Evolutionary conservation across 2,888 invertebrate genomes (phyloP).

Genomic region (Meta bourneti): DNA sequence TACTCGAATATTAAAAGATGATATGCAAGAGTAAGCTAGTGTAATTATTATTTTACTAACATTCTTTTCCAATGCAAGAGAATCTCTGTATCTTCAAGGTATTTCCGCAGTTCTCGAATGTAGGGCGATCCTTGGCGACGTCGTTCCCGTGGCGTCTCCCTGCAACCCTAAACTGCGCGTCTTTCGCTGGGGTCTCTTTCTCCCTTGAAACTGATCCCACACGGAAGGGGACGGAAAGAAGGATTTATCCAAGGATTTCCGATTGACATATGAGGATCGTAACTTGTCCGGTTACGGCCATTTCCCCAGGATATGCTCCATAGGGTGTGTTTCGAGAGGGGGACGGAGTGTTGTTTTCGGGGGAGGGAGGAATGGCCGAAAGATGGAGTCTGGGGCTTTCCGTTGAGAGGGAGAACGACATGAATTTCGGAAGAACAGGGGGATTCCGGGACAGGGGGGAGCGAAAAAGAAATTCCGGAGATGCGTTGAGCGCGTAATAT

Average conservation of each 20-base stretch:
- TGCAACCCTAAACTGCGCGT: conserved; percentile 71
- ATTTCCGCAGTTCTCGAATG: too few relatives aligned
- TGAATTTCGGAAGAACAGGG: conserved; percentile 30
- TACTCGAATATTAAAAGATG: too few relatives aligned
- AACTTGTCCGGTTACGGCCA: conserved; percentile 75
- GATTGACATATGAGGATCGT: conserved; percentile 75
- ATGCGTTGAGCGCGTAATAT: conserved; percentile 76
- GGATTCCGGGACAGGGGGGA: conserved; percentile 13
- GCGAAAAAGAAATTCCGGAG: conserved; percentile 22
- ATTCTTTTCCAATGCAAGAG: too few relatives aligned
- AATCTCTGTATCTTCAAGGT: too few relatives aligned
- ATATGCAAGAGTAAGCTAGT: too few relatives aligned
- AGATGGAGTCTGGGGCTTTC: conserved; percentile 68
- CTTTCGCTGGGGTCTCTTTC: conserved; percentile 61
- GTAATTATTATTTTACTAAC: too few relatives aligned
- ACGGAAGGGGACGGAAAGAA: conserved; percentile 62
- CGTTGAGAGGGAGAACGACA: conserved; percentile 49
- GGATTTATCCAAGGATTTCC: conserved; percentile 74
- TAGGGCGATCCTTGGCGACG: conserved; percentile 26
- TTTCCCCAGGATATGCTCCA: conserved; percentile 41
- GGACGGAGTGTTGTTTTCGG: conserved; percentile 11
- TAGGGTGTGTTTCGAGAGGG: not conserved
- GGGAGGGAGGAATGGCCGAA: conserved; percentile 63
- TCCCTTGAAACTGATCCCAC: conserved; percentile 65
- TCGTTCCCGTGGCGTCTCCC: not conserved